Percentiles rank a stretch among this genome's conserved stretches.
phyloP scores from a whole-genome alignment of 2,113 vertebrate genomes.

The Phaetusa simplex region DNA sequence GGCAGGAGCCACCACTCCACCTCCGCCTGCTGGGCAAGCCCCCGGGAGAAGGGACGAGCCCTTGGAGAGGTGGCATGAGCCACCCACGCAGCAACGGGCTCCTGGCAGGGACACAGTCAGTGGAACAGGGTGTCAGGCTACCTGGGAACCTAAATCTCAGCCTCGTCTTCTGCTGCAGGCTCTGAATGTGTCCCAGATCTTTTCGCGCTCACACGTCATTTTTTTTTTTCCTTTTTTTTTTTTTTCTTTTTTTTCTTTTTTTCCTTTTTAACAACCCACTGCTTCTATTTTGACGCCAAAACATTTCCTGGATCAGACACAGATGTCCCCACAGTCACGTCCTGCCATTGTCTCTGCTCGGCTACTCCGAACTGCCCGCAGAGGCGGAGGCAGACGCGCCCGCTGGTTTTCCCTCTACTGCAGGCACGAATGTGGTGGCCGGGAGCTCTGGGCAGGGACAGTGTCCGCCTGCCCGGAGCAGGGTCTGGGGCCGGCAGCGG shows the following conservation, averaged over 20 bases:
- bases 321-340: constrained; percentile 11
- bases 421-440: background rate
- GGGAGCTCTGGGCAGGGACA: accelerated
- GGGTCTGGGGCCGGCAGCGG: background rate
- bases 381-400: background rate
- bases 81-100: accelerated
- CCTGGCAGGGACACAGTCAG: background rate
- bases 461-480: accelerated
- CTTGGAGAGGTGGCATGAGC: background rate
- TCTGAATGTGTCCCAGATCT: background rate
- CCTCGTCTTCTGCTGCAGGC: background rate
- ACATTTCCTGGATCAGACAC: background rate
- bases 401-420: background rate
- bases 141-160: background rate
- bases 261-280: background rate
- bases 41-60: background rate
- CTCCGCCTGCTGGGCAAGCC: no score
- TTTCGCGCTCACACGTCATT: accelerated
- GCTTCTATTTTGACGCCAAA: background rate
- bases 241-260: background rate
- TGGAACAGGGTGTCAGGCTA: background rate
- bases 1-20: background rate
- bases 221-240: background rate
- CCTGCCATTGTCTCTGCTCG: constrained; percentile 6
- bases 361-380: background rate